These are phyloP conservation scores for Alviniconcha marisindica DNA, from an alignment of 1,140 invertebrate species.

Conservation along the genomic window DNA sequence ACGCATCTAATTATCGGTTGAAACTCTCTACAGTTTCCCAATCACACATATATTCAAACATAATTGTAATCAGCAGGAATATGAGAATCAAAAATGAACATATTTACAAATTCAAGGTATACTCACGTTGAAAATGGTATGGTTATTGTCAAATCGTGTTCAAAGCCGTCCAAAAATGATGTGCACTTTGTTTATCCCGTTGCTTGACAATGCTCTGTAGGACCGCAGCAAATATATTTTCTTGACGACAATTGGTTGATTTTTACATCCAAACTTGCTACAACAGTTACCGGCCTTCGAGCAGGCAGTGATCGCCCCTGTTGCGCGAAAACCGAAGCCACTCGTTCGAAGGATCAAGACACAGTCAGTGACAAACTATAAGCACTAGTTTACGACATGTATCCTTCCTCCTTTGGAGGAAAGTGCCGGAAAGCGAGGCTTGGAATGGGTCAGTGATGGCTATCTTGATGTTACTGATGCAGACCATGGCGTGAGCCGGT, in stretches of 20 bases:
- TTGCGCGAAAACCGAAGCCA: not conserved
- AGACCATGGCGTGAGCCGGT: no score
- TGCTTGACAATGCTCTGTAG: conserved; percentile 13
- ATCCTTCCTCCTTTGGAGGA: no score
- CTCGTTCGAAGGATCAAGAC: no score
- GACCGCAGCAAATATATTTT: not conserved
- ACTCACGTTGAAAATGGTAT: not conserved
- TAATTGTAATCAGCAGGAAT: not conserved
- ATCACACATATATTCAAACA: not conserved
- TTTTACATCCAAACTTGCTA: not conserved
- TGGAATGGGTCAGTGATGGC: no score
- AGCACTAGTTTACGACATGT: no score
- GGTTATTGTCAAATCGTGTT: not conserved
- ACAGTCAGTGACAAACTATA: no score
- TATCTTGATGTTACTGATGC: no score
- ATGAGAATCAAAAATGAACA: not conserved
- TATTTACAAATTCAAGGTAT: not conserved
- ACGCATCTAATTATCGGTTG: no score
- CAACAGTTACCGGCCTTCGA: not conserved
- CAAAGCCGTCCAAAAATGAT: not conserved
- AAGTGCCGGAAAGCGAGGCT: no score
- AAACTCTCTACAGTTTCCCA: no score
- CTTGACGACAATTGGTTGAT: not conserved
- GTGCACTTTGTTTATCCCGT: conserved; percentile 18
- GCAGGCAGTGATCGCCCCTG: not conserved